Evolutionary conservation across 2,113 vertebrate genomes (phyloP), one percentile per base, ranked within the genome.

Genomic region (Cercopithecus mona): DNA sequence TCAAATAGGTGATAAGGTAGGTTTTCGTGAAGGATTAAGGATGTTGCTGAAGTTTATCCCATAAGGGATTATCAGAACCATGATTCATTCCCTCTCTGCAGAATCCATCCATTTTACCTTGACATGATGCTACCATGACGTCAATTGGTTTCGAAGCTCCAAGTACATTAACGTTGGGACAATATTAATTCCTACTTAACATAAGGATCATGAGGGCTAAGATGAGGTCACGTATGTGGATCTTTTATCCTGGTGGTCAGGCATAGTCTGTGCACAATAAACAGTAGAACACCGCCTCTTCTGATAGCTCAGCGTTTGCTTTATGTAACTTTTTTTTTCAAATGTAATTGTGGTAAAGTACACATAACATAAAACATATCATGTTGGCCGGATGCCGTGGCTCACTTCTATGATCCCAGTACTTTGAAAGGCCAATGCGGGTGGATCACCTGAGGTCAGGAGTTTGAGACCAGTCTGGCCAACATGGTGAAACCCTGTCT

Each of bases 361-460:
- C 7, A 38, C 3, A 1, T 40, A 17, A 43, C 16, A 6, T 61
- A 43, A 52, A 35, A 25, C 32, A 3, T 76, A 27, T 14, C n/a
- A 9, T 13, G 16, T 23, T 52, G 27, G 59, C 12, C 0, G 11
- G 59, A 27, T 27, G 10, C 59, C 0, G 0, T 30, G 59, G 11
- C 8, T 30, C 4, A 64, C 59, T 64, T 11, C 27, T 64, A 30
- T 64, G 13, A 64, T 64, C 11, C 25, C 25, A 13, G 25, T 2
- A 30, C 59, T 64, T 30, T 13, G 59, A 27, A 30, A 64, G 59
- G 59, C 59, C 27, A 5, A 64, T 0, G 61, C 27, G 0, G 30
- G 61, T 64, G 61, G 27, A 30, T 64, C 61, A 30, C 61, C 27
- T 30, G 27, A 64, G 27, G 27, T 64, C 12, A 64, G 61, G 61